Conservation (phyloP, 2,797 vertebrate species). For the Acropternis orthonyx region DNA sequence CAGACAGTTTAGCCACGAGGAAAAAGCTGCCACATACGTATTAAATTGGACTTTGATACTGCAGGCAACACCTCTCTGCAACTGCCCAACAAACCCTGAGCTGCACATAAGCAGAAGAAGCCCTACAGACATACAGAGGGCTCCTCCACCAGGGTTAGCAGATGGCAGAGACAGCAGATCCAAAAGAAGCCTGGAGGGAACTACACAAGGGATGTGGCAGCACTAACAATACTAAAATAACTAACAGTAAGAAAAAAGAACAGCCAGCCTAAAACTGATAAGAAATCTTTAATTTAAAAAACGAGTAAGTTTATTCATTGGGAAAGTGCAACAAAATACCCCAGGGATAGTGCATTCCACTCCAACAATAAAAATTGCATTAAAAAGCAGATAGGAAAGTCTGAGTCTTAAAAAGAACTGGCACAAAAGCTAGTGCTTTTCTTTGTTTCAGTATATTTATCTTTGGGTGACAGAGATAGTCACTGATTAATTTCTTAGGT, state of each 20-base stretch:
- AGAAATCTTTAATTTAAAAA: constrained; percentile 79
- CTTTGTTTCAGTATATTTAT: constrained; percentile 52
- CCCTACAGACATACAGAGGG: background rate
- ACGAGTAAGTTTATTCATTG: constrained; percentile 67
- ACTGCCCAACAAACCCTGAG: background rate
- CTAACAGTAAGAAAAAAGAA: background rate
- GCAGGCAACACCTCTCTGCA: background rate
- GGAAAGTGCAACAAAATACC: constrained; percentile 65
- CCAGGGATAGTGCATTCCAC: constrained; percentile 37
- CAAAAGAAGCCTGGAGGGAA: background rate
- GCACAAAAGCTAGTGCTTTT: constrained; percentile 44
- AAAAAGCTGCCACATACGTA: background rate
- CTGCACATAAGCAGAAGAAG: background rate
- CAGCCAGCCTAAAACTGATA: constrained; percentile 60
- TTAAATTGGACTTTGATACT: background rate
- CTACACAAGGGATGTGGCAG: background rate
- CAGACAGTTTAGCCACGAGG: background rate
- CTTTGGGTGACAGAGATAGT: constrained; percentile 46
- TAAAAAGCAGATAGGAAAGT: constrained; percentile 59
- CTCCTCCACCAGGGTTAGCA: background rate
- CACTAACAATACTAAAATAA: constrained; percentile 52
- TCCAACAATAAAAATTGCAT: constrained; percentile 69
- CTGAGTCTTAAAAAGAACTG: constrained; percentile 33
- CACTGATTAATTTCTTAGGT: constrained; percentile 51
- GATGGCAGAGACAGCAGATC: background rate